A percentile compares a stretch with the other conserved stretches of the same genome.
phyloP scores from a whole-genome alignment of 2,888 invertebrate species.

The Molanna angustata region DNA sequence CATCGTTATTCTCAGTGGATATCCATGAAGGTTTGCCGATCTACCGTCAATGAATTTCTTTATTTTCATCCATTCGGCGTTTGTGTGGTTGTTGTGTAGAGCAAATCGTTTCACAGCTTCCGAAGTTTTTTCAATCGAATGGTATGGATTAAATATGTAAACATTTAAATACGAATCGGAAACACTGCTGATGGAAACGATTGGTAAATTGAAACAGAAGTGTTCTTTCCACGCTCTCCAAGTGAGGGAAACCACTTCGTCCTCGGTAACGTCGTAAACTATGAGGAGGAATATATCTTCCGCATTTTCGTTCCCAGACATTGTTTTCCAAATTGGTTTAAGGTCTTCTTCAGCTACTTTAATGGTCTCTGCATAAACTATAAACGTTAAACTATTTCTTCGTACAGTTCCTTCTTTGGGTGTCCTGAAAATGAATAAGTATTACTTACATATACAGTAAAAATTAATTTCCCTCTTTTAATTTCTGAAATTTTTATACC shows the following conservation, averaged over 20 bases:
- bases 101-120: neutral
- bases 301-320: neutral
- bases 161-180: neutral
- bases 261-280: neutral
- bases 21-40: conserved; percentile 16
- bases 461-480: too few relatives aligned
- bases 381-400: too few relatives aligned
- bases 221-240: conserved; percentile 14
- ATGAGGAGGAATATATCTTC: neutral
- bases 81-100: neutral
- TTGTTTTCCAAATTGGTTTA: neutral
- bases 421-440: too few relatives aligned
- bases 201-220: conserved; percentile 17
- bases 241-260: neutral
- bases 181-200: neutral
- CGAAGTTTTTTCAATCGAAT: neutral
- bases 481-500: too few relatives aligned
- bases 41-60: neutral
- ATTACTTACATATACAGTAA: too few relatives aligned
- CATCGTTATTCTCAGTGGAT: conserved; percentile 22
- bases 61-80: conserved; percentile 5
- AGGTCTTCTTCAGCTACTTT: neutral
- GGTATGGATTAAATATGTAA: conserved; percentile 1
- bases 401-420: too few relatives aligned
- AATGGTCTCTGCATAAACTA: neutral